These are phyloP conservation scores for human (Homo sapiens) DNA, from an alignment of 2,113 vertebrate species.

Conservation along the genomic window GRCh38 chr1:176860001-176860500, in stretches of 20 bases:
- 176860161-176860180: neutral
- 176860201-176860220: neutral
- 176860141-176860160: neutral
- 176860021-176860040: neutral
- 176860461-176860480: neutral
- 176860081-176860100: neutral
- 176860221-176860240: neutral
- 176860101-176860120: neutral
- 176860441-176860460: neutral
- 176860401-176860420: neutral
- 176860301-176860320: neutral
- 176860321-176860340: neutral
- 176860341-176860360: neutral
- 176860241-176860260: neutral
- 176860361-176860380: neutral
- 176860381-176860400: neutral
- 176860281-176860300: neutral
- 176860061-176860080: neutral
- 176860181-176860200: neutral
- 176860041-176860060: accelerated
- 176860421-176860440: neutral
- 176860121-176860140: neutral
- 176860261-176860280: neutral
- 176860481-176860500: neutral
- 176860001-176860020: neutral